Percentiles rank a stretch among this genome's conserved stretches.
Evolutionary conservation across 2,888 invertebrate species (phyloP).

Genomic region (Acrobasis consociella): DNA sequence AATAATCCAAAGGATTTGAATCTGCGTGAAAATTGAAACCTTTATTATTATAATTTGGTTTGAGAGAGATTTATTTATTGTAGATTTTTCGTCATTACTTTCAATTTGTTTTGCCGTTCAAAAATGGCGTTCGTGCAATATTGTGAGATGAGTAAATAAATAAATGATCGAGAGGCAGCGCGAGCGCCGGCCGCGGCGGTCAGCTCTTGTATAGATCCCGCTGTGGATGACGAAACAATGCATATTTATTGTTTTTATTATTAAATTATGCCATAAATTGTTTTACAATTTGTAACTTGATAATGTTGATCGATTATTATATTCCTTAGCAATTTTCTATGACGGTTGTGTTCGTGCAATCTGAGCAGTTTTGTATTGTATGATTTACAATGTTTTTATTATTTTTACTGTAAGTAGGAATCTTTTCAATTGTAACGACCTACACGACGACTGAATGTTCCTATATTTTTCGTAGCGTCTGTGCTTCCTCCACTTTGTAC

Average conservation of each 20-base stretch:
- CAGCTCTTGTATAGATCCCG: slow-evolving; percentile 22
- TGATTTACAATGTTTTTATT: slow-evolving; percentile 53
- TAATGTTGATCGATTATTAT: slow-evolving; percentile 57
- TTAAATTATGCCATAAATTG: slow-evolving; percentile 74
- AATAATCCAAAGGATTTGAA: no score
- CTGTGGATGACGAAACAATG: slow-evolving; percentile 46
- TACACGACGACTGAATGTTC: slow-evolving; percentile 64
- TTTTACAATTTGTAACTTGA: slow-evolving; percentile 69
- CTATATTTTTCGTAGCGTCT: slow-evolving; percentile 51
- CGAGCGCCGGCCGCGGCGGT: slow-evolving; percentile 4
- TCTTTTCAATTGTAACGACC: slow-evolving; percentile 54
- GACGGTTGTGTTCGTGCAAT: slow-evolving; percentile 49
- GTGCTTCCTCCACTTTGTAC: slow-evolving; percentile 49
- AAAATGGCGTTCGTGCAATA: slow-evolving; percentile 17
- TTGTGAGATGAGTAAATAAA: background rate
- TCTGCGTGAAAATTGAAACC: no score
- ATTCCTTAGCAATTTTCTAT: slow-evolving; percentile 44
- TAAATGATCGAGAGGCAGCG: background rate
- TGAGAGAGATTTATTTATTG: no score
- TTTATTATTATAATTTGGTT: no score
- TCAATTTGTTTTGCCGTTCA: slow-evolving; percentile 4
- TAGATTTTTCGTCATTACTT: background rate
- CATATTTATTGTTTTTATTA: slow-evolving; percentile 67
- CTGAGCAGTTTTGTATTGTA: slow-evolving; percentile 51
- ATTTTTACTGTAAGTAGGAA: slow-evolving; percentile 55